Evolutionary conservation across 2,113 vertebrate species (phyloP).

Genomic region (Danio rerio): DNA sequence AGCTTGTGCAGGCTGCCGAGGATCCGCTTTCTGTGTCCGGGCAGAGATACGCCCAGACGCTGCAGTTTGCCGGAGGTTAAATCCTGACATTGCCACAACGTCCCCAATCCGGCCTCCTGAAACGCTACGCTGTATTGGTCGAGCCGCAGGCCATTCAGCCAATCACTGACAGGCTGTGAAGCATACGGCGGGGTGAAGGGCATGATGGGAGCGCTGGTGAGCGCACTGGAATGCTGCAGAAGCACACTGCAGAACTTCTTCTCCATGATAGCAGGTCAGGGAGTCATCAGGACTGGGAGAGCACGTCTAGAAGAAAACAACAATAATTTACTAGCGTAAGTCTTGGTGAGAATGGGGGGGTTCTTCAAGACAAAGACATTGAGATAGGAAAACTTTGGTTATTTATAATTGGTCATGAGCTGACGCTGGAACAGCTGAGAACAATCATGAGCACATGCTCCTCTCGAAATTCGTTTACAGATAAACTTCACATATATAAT

Average conservation of each 20-base stretch:
- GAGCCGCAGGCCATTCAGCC: constrained; percentile 84
- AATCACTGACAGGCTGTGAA: constrained; percentile 71
- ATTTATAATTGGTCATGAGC: too few species aligned
- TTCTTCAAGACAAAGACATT: too few species aligned
- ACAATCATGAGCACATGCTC: too few species aligned
- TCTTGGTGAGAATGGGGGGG: too few species aligned
- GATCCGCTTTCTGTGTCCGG: constrained; percentile 89
- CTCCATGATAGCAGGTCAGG: neutral
- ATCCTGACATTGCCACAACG: constrained; percentile 76
- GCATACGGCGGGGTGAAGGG: constrained; percentile 66
- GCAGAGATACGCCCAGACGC: constrained; percentile 81
- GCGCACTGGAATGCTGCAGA: neutral
- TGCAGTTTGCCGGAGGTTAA: constrained; percentile 76
- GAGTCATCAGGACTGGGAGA: constrained; percentile 11
- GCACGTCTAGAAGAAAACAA: too few species aligned
- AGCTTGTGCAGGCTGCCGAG: constrained; percentile 83
- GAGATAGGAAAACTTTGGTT: too few species aligned
- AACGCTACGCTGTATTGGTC: constrained; percentile 86
- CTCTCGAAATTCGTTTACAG: too few species aligned
- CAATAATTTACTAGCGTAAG: too few species aligned
- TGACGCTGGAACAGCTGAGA: too few species aligned
- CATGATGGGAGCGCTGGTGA: neutral
- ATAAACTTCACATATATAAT: too few species aligned
- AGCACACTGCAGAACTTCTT: constrained; percentile 3
- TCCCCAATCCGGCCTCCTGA: constrained; percentile 68